Conservation (phyloP, 2,888 invertebrate genomes). For the Ernsta delagoae region DNA sequence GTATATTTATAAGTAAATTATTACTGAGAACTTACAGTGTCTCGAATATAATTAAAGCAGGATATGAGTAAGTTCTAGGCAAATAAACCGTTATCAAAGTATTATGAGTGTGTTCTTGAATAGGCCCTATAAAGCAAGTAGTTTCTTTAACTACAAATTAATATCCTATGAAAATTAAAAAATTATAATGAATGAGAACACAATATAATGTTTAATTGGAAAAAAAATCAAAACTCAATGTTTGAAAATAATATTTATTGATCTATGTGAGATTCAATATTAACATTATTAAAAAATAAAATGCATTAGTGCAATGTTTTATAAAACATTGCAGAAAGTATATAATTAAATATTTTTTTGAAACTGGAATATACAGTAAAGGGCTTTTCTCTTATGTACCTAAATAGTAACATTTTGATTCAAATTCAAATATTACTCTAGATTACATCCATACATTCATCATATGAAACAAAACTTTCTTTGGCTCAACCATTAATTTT, state of each 20-base stretch:
- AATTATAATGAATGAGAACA: background rate
- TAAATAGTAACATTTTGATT: background rate
- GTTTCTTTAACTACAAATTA: background rate
- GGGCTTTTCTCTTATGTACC: too few relatives aligned
- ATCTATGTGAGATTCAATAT: conserved; percentile 4
- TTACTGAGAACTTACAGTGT: conserved; percentile 76
- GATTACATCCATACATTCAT: too few relatives aligned
- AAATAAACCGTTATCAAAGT: conserved; percentile 80
- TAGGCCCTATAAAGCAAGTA: conserved; percentile 50
- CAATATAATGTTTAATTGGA: background rate
- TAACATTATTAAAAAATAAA: background rate
- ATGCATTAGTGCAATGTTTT: background rate
- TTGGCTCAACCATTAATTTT: background rate
- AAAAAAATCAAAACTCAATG: background rate
- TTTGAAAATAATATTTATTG: background rate
- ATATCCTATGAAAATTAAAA: background rate
- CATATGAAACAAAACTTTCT: background rate
- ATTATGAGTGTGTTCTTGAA: conserved; percentile 71
- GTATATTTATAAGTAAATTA: conserved; percentile 84
- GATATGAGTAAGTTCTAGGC: conserved; percentile 79
- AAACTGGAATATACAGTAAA: background rate
- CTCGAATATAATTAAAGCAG: conserved; percentile 79
- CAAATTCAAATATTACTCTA: background rate
- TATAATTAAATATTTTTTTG: background rate
- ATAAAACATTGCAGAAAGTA: background rate